phyloP scores from a whole-genome alignment of 2,113 vertebrate species.

The Oreotrochilus melanogaster region DNA sequence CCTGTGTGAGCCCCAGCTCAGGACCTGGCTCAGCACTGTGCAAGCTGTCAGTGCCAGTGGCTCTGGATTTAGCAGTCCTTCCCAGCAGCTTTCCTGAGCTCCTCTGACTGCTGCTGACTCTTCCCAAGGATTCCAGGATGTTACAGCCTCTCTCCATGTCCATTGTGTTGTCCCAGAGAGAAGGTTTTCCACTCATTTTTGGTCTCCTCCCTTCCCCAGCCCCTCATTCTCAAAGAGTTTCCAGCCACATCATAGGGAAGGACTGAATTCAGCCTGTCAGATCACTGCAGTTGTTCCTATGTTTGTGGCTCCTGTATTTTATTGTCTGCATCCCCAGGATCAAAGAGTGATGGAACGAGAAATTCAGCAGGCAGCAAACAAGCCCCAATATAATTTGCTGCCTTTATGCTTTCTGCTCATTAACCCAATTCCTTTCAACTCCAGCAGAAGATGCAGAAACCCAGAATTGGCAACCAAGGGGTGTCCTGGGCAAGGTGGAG shows the following conservation, averaged over 20 bases:
- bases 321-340: background rate
- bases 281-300: rapidly evolving
- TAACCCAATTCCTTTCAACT: conserved; percentile 53
- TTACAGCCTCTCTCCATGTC: background rate
- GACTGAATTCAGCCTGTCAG: background rate
- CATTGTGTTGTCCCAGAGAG: background rate
- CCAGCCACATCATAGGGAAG: rapidly evolving
- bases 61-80: background rate
- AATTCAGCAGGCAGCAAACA: background rate
- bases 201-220: background rate
- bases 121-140: background rate
- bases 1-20: background rate
- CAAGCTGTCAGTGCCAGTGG: no score
- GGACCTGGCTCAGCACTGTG: background rate
- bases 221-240: background rate
- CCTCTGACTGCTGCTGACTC: background rate
- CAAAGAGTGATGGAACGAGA: background rate
- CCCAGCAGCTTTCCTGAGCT: background rate
- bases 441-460: background rate
- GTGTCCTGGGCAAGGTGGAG: rapidly evolving
- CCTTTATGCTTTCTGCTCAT: background rate
- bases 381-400: background rate
- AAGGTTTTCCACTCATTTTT: background rate
- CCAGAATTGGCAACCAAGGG: background rate
- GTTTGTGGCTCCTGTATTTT: background rate